Evolutionary conservation across 1,140 invertebrate genomes (phyloP).

Genomic region (Eupeodes corollae): DNA sequence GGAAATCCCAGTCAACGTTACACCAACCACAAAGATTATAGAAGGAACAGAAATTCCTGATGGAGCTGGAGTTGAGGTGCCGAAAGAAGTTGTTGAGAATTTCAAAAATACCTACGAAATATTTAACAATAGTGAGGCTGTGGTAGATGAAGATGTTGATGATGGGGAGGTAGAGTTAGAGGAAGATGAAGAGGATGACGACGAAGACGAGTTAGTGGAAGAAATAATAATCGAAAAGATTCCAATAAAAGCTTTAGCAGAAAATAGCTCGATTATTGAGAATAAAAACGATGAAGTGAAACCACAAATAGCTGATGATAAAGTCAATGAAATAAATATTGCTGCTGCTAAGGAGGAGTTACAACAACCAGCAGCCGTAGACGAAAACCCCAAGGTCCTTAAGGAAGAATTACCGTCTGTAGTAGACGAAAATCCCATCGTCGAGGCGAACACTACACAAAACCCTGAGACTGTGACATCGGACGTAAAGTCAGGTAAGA

Average conservation of each 20-base stretch:
- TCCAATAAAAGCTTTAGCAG: background rate
- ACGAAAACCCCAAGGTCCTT: no score
- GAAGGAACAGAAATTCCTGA: slow-evolving; percentile 25
- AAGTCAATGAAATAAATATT: no score
- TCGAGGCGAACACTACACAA: no score
- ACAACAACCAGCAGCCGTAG: no score
- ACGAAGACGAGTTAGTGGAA: slow-evolving; percentile 11
- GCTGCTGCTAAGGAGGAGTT: no score
- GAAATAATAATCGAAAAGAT: slow-evolving; percentile 4
- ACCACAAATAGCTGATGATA: no score
- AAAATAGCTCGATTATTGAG: background rate
- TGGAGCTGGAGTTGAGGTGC: slow-evolving; percentile 10
- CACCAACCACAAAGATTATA: slow-evolving; percentile 15
- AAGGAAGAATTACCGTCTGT: no score
- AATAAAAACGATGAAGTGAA: no score
- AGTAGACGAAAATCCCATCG: no score
- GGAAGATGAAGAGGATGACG: slow-evolving; percentile 4
- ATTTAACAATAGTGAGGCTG: background rate
- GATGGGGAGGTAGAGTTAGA: slow-evolving; percentile 10
- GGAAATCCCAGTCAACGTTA: slow-evolving; percentile 17
- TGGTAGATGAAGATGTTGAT: slow-evolving; percentile 5
- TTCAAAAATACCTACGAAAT: background rate
- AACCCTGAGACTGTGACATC: no score
- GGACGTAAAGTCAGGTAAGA: no score
- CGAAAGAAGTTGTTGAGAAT: background rate